These are phyloP conservation scores for Enteromius thamalakanensis DNA, from an alignment of 2,797 vertebrate genomes.

Conservation along the genomic window DNA sequence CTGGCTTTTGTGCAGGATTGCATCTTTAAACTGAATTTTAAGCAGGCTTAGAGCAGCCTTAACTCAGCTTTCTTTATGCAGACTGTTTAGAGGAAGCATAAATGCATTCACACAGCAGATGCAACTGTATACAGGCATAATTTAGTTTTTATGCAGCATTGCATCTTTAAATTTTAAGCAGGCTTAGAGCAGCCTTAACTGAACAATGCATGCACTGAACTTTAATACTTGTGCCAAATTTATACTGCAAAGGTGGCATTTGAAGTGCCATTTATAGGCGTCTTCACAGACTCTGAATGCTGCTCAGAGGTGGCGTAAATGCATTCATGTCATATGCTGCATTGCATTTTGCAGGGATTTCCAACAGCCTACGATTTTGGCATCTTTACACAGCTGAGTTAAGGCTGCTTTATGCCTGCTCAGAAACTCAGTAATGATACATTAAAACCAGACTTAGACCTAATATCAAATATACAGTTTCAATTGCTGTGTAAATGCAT, in stretches of 20 bases:
- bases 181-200: neutral
- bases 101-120: neutral
- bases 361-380: neutral
- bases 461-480: neutral
- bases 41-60: constrained; percentile 1
- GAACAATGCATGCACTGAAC: neutral
- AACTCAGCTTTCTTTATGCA: neutral
- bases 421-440: neutral
- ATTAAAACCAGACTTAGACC: neutral
- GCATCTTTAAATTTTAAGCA: neutral
- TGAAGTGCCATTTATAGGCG: neutral
- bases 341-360: neutral
- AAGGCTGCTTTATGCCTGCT: neutral
- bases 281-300: neutral
- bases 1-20: neutral
- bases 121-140: neutral
- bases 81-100: neutral
- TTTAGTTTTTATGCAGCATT: neutral
- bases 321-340: neutral
- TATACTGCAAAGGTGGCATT: neutral
- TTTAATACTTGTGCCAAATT: neutral
- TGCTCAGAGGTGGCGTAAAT: neutral
- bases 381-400: neutral
- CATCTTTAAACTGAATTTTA: neutral
- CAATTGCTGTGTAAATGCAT: neutral